Percentiles rank a stretch among this genome's conserved stretches.
These are phyloP conservation scores for Acheta domesticus DNA, from an alignment of 2,888 invertebrate genomes.

Conservation along the genomic window DNA sequence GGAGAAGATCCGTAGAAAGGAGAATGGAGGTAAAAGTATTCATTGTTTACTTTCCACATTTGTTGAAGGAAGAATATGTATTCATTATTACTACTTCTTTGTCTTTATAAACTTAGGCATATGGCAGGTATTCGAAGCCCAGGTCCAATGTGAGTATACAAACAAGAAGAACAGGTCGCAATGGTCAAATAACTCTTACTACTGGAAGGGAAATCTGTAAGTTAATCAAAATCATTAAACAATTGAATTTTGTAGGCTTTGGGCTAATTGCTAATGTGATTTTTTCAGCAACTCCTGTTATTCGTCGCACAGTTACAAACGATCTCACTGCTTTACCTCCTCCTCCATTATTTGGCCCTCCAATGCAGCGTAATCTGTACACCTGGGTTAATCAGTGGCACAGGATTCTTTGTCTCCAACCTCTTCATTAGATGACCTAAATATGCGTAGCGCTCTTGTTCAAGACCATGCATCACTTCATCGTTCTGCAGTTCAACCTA, in stretches of 20 bases:
- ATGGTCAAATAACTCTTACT: conserved; percentile 54
- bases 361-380: conserved; percentile 40
- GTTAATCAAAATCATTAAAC: not conserved
- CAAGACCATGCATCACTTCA: not conserved
- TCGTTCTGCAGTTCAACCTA: conserved; percentile 22
- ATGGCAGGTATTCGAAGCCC: conserved; percentile 40
- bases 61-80: not conserved
- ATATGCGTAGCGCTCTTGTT: conserved; percentile 24
- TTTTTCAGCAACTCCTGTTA: conserved; percentile 21
- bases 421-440: not conserved
- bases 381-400: conserved; percentile 45
- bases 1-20: conserved; percentile 53
- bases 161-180: conserved; percentile 52
- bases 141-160: conserved; percentile 49
- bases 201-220: conserved; percentile 48
- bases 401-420: conserved; percentile 20
- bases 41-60: not conserved
- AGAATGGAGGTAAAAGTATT: conserved; percentile 26
- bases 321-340: conserved; percentile 46
- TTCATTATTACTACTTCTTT: not conserved
- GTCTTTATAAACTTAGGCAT: not conserved
- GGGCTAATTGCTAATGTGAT: not conserved
- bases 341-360: conserved; percentile 45
- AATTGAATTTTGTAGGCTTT: not conserved
- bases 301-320: conserved; percentile 46